phyloP scores from a whole-genome alignment of 1,140 invertebrate genomes.

The Formica selysi region DNA sequence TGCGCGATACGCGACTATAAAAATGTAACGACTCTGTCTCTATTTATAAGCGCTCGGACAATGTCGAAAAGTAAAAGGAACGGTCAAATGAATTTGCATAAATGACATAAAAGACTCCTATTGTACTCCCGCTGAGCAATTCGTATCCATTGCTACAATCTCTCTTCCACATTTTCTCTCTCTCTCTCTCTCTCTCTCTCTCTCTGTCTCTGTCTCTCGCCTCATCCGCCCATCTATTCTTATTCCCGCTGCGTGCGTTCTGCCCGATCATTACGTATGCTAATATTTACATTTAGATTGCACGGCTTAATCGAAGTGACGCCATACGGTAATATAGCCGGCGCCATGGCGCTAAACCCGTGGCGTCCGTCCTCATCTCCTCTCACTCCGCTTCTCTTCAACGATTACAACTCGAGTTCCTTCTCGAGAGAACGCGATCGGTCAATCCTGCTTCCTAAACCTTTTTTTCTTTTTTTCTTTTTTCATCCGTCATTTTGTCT shows the following conservation, averaged over 20 bases:
- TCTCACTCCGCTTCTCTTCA: slow-evolving; percentile 52
- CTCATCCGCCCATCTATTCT: slow-evolving; percentile 70
- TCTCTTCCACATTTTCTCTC: slow-evolving; percentile 36
- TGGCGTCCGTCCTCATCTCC: slow-evolving; percentile 77
- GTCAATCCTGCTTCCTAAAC: not conserved
- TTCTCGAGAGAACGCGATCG: slow-evolving; percentile 45
- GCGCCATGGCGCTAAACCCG: slow-evolving; percentile 84
- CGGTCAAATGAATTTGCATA: not conserved
- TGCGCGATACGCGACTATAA: slow-evolving; percentile 29
- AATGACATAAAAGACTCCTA: not conserved
- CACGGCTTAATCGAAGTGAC: slow-evolving; percentile 85
- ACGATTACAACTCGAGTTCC: slow-evolving; percentile 49
- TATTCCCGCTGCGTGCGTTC: slow-evolving; percentile 72
- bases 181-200: slow-evolving; percentile 47
- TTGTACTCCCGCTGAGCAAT: not conserved
- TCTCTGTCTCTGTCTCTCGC: slow-evolving; percentile 13
- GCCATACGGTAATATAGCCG: slow-evolving; percentile 84
- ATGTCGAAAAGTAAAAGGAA: not conserved
- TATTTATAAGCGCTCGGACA: not conserved
- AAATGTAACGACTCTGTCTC: slow-evolving; percentile 26
- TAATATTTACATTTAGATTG: slow-evolving; percentile 86
- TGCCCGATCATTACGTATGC: slow-evolving; percentile 83
- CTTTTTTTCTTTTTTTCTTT: slow-evolving; percentile 22
- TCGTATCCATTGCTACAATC: slow-evolving; percentile 25
- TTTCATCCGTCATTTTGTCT: not conserved